Conservation (phyloP, 2,888 invertebrate species). For the Parnassius apollo region DNA sequence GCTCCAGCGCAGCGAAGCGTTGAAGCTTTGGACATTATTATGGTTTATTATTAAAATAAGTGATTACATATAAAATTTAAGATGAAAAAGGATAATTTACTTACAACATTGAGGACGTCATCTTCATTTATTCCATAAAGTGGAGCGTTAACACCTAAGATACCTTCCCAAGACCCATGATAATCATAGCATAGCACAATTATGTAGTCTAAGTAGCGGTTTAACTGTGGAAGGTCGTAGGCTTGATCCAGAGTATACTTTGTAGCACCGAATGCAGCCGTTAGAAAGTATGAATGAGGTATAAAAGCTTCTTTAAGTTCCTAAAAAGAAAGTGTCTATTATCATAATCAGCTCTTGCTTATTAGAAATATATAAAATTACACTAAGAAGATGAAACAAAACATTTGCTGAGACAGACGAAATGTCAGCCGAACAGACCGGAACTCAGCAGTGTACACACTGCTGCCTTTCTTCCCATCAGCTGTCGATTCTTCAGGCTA, state of each 20-base stretch:
- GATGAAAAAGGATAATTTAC: slow-evolving; percentile 36
- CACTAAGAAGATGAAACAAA: too few species aligned
- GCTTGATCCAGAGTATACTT: slow-evolving; percentile 86
- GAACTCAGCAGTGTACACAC: too few species aligned
- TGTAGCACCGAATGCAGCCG: slow-evolving; percentile 90
- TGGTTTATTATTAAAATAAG: neutral
- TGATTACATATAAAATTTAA: too few species aligned
- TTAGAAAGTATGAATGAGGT: slow-evolving; percentile 84
- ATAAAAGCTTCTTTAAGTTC: slow-evolving; percentile 87
- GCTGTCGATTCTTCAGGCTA: too few species aligned
- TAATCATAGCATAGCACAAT: slow-evolving; percentile 96
- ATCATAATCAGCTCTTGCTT: too few species aligned
- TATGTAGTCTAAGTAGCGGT: slow-evolving; percentile 85
- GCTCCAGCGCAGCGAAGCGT: neutral
- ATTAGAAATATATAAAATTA: too few species aligned
- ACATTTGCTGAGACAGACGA: too few species aligned
- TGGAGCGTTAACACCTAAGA: slow-evolving; percentile 90
- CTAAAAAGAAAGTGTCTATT: slow-evolving; percentile 55
- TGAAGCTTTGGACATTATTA: neutral
- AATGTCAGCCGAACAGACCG: too few species aligned
- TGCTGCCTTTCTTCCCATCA: too few species aligned
- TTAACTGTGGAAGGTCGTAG: slow-evolving; percentile 87
- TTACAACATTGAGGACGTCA: slow-evolving; percentile 86
- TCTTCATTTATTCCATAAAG: slow-evolving; percentile 72
- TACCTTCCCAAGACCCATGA: slow-evolving; percentile 90